Percentiles rank a stretch among this genome's conserved stretches.
Evolutionary conservation across 2,888 invertebrate genomes (phyloP).

Genomic region (Amiota mariae): DNA sequence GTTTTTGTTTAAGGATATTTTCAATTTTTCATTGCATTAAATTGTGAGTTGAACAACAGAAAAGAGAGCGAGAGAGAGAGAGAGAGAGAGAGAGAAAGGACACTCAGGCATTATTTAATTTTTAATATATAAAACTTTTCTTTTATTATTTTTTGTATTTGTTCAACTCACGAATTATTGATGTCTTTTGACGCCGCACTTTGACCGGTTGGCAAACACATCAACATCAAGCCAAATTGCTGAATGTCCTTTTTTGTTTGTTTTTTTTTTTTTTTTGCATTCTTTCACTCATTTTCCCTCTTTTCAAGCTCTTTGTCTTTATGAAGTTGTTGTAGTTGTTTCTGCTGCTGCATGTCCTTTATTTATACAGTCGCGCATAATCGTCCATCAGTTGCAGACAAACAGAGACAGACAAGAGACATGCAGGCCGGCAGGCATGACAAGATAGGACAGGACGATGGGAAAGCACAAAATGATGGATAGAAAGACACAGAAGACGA

Average conservation of each 20-base stretch:
- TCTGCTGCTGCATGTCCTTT: slow-evolving; percentile 6
- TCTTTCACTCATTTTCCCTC: too few relatives aligned
- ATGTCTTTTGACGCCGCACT: slow-evolving; percentile 31
- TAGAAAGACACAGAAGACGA: too few relatives aligned
- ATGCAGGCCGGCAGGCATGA: background rate
- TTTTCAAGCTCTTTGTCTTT: too few relatives aligned
- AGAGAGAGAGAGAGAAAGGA: too few relatives aligned
- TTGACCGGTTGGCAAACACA: slow-evolving; percentile 48
- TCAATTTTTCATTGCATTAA: slow-evolving; percentile 12
- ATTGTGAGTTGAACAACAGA: background rate
- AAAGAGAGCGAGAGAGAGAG: background rate
- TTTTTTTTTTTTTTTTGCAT: too few relatives aligned
- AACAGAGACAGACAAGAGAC: slow-evolving; percentile 37
- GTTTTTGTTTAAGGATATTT: too few relatives aligned
- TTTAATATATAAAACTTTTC: background rate
- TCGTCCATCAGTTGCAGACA: slow-evolving; percentile 38
- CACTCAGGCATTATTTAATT: background rate
- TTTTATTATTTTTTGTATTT: background rate
- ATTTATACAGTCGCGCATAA: slow-evolving; percentile 27
- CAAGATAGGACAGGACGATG: background rate
- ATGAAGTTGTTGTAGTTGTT: too few relatives aligned
- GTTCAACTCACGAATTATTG: slow-evolving; percentile 25
- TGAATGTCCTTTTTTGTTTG: slow-evolving; percentile 15
- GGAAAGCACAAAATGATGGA: too few relatives aligned
- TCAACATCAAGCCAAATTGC: slow-evolving; percentile 43